Evolutionary conservation across 2,888 invertebrate species (phyloP).

Genomic region (Atethmia centrago): DNA sequence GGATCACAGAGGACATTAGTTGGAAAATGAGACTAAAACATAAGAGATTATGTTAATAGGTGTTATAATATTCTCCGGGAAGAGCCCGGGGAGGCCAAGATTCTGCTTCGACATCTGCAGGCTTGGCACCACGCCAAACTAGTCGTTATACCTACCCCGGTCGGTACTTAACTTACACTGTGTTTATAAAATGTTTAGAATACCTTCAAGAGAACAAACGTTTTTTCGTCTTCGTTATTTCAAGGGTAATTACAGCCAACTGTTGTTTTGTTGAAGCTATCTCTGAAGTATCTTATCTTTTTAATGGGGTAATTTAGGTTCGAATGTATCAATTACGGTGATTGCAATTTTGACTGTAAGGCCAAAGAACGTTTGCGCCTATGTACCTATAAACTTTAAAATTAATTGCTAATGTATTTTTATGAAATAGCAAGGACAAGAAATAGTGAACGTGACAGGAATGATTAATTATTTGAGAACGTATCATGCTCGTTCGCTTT

Average conservation of each 20-base stretch:
- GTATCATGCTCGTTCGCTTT: constrained; percentile 29
- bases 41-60: constrained; percentile 77
- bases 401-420: constrained; percentile 36
- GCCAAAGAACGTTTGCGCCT: constrained; percentile 13
- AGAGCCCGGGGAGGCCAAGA: constrained; percentile 69
- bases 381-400: constrained; percentile 11
- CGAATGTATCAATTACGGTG: constrained; percentile 46
- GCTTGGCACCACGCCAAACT: constrained; percentile 73
- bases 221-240: constrained; percentile 27
- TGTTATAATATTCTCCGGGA: constrained; percentile 72
- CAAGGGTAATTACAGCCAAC: constrained; percentile 51
- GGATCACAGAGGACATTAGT: constrained; percentile 66
- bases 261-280: constrained; percentile 48
- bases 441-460: constrained; percentile 35
- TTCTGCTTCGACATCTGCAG: constrained; percentile 77
- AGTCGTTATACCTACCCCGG: constrained; percentile 66
- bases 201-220: constrained; percentile 38
- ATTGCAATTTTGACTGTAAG: constrained; percentile 37
- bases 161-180: constrained; percentile 64
- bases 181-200: constrained; percentile 63
- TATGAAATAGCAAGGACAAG: constrained; percentile 46
- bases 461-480: constrained; percentile 29
- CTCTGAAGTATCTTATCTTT: constrained; percentile 51
- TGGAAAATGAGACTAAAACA: constrained; percentile 73
- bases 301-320: constrained; percentile 52